Conservation (phyloP, 2,797 vertebrate genomes). For the Glossophaga mutica region DNA sequence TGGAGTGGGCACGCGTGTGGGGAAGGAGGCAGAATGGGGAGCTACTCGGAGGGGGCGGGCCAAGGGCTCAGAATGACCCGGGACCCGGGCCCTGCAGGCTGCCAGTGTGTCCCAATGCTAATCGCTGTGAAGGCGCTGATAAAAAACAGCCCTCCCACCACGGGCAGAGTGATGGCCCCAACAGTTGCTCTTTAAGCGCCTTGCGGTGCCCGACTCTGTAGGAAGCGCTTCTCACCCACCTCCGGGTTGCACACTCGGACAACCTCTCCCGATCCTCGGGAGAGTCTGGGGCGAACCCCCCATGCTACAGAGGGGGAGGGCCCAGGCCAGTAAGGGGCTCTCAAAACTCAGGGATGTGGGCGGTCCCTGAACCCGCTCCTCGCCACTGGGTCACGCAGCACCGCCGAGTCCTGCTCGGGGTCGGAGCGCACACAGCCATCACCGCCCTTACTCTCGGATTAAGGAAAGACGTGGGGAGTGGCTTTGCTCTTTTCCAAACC, state of each 20-base stretch:
- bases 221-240: fast-evolving
- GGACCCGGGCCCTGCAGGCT: fast-evolving
- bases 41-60: neutral
- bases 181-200: neutral
- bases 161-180: fast-evolving
- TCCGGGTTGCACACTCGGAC: neutral
- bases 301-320: neutral
- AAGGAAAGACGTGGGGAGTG: fast-evolving
- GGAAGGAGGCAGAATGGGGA: neutral
- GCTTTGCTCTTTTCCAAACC: neutral
- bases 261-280: too few species aligned
- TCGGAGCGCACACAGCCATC: fast-evolving
- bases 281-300: neutral
- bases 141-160: fast-evolving
- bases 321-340: neutral
- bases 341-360: neutral
- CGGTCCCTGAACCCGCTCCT: neutral
- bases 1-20: fast-evolving
- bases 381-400: fast-evolving
- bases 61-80: fast-evolving
- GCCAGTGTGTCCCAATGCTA: fast-evolving
- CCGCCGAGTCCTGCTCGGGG: neutral
- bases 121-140: fast-evolving
- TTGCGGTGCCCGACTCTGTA: fast-evolving
- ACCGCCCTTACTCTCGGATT: fast-evolving